phyloP scores from a whole-genome alignment of 2,113 vertebrate genomes.

The Parus major region DNA sequence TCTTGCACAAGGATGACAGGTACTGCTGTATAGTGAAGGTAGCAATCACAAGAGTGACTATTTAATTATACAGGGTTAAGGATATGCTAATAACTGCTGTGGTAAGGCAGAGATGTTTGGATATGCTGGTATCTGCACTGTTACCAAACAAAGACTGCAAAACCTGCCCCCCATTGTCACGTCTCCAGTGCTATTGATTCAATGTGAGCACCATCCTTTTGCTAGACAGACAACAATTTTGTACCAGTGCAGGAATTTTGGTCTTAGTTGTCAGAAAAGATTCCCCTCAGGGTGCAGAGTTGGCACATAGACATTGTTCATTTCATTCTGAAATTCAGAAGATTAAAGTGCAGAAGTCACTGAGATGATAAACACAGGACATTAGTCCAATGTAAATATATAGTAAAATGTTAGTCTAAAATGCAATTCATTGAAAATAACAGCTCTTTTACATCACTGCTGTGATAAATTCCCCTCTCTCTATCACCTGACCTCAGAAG shows the following conservation, averaged over 20 bases:
- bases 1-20: not conserved
- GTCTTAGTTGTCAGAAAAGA: not conserved
- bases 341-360: not conserved
- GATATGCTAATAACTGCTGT: not conserved
- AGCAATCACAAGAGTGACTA: not conserved
- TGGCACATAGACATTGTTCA: rapidly evolving
- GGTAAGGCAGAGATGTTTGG: not conserved
- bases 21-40: rapidly evolving
- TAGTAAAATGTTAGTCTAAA: not conserved
- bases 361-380: not conserved
- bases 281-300: not conserved
- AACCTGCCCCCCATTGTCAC: rapidly evolving
- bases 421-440: not conserved
- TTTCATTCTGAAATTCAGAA: not conserved
- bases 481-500: not conserved
- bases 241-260: rapidly evolving
- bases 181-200: not conserved
- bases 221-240: not conserved
- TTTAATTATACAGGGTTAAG: not conserved
- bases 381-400: not conserved
- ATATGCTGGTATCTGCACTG: not conserved
- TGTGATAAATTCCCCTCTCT: not conserved
- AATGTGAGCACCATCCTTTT: not conserved
- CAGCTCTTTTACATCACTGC: not conserved
- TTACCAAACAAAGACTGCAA: not conserved